Percentiles rank a stretch among this genome's conserved stretches.
Conservation (phyloP, 2,888 invertebrate genomes). For the Xylophagus ater region DNA sequence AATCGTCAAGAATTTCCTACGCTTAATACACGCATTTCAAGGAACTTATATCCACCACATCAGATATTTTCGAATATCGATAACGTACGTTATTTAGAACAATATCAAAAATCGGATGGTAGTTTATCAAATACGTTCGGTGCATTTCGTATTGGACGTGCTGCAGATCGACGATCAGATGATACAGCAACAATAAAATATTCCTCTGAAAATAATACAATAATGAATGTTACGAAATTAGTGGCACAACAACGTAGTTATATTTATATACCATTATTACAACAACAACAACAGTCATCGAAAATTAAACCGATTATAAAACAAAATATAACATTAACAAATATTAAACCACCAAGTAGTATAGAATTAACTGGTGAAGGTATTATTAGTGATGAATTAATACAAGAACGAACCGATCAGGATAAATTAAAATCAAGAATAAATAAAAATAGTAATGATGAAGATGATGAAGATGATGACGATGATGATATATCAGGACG, state of each 20-base stretch:
- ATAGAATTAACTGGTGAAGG: slow-evolving; percentile 24
- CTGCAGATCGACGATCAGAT: slow-evolving; percentile 13
- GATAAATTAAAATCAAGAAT: slow-evolving; percentile 20
- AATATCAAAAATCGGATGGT: slow-evolving; percentile 31
- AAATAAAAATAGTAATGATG: background rate
- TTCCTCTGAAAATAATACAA: slow-evolving; percentile 7
- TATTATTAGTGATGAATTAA: slow-evolving; percentile 24
- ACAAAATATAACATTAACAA: slow-evolving; percentile 25
- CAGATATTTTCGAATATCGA: slow-evolving; percentile 35
- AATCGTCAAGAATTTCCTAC: background rate
- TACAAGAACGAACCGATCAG: slow-evolving; percentile 28
- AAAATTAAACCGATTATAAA: slow-evolving; percentile 7
- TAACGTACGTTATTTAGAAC: slow-evolving; percentile 31
- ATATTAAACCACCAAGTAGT: slow-evolving; percentile 30
- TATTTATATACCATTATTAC: slow-evolving; percentile 32
- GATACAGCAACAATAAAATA: slow-evolving; percentile 7
- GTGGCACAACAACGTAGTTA: slow-evolving; percentile 24
- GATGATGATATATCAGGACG: slow-evolving; percentile 31
- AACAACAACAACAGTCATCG: slow-evolving; percentile 18
- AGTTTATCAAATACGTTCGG: slow-evolving; percentile 33
- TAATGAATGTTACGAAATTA: slow-evolving; percentile 2
- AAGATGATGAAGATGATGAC: slow-evolving; percentile 4
- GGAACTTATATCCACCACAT: slow-evolving; percentile 37
- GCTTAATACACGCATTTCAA: slow-evolving; percentile 23
- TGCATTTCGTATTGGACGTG: slow-evolving; percentile 28